Percentiles rank a stretch among this genome's conserved stretches.
Conservation (phyloP, 2,888 invertebrate genomes). For the Ditylenchus weischeri region DNA sequence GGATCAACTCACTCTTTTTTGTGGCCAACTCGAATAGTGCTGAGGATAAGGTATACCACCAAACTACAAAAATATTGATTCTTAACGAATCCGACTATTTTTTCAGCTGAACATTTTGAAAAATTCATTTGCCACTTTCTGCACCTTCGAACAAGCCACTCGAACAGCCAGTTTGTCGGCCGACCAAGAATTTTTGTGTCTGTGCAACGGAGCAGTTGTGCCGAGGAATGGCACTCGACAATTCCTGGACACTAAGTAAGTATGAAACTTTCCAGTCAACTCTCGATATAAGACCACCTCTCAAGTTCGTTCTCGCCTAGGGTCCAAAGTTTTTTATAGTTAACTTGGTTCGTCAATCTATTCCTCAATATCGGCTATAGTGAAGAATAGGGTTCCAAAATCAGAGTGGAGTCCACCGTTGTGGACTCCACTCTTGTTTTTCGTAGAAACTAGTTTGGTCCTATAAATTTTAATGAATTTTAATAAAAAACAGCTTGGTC, state of each 20-base stretch:
- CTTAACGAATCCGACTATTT: not conserved
- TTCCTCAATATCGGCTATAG: no score
- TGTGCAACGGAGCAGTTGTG: conserved; percentile 48
- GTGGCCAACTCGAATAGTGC: conserved; percentile 38
- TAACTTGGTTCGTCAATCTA: no score
- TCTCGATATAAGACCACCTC: no score
- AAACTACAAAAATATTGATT: no score
- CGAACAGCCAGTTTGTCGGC: conserved; percentile 32
- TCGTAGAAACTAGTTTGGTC: no score
- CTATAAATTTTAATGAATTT: no score
- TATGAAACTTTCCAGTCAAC: not conserved
- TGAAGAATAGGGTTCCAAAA: no score
- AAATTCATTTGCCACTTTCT: conserved; percentile 41
- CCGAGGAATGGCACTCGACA: conserved; percentile 46
- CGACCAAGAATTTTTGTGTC: conserved; percentile 36
- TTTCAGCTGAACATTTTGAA: conserved; percentile 34
- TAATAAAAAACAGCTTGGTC: no score
- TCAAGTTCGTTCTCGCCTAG: no score
- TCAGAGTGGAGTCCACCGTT: no score
- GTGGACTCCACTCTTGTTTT: no score
- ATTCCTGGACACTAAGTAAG: conserved; percentile 49
- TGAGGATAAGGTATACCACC: conserved; percentile 40
- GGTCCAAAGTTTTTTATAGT: no score
- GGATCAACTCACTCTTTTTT: conserved; percentile 54
- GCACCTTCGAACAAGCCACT: conserved; percentile 37